phyloP scores from a whole-genome alignment of 2,888 invertebrate species.

The Platycheirus albimanus region DNA sequence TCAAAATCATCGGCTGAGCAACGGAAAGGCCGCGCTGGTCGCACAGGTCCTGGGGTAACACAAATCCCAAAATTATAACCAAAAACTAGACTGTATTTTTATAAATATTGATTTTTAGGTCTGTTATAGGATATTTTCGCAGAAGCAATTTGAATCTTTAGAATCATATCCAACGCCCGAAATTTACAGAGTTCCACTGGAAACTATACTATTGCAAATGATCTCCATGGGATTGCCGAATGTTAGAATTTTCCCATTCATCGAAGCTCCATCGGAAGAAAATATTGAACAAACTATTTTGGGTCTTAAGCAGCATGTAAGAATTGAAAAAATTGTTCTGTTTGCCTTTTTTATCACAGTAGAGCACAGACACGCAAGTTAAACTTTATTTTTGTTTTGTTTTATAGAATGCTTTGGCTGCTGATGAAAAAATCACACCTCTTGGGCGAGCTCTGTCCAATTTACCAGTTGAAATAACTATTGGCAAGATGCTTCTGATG shows the following conservation, averaged over 20 bases:
- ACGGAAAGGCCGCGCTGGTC: constrained; percentile 96
- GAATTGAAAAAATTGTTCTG: too few species aligned
- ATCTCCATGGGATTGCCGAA: constrained; percentile 96
- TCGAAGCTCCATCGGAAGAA: constrained; percentile 94
- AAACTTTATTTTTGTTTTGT: constrained; percentile 74
- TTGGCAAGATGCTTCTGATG: constrained; percentile 97
- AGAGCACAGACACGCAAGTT: too few species aligned
- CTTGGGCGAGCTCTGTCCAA: constrained; percentile 93
- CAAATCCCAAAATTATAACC: not conserved
- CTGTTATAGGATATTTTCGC: constrained; percentile 94
- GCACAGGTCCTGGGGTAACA: constrained; percentile 94
- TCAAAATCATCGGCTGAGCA: constrained; percentile 99
- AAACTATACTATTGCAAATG: constrained; percentile 95
- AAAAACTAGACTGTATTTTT: not conserved
- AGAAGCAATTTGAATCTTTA: constrained; percentile 90
- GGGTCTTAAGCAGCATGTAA: constrained; percentile 93
- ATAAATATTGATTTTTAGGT: constrained; percentile 79
- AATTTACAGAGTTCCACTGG: constrained; percentile 96
- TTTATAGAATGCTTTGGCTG: constrained; percentile 89
- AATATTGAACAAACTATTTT: constrained; percentile 94
- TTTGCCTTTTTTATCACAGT: too few species aligned
- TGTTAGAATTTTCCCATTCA: constrained; percentile 95
- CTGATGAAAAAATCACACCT: constrained; percentile 91
- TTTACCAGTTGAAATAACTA: constrained; percentile 96
- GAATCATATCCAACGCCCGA: constrained; percentile 95